Evolutionary conservation across 2,113 vertebrate genomes (phyloP), one percentile per base, ranked within the genome.

Genomic region (Rallus limicola): DNA sequence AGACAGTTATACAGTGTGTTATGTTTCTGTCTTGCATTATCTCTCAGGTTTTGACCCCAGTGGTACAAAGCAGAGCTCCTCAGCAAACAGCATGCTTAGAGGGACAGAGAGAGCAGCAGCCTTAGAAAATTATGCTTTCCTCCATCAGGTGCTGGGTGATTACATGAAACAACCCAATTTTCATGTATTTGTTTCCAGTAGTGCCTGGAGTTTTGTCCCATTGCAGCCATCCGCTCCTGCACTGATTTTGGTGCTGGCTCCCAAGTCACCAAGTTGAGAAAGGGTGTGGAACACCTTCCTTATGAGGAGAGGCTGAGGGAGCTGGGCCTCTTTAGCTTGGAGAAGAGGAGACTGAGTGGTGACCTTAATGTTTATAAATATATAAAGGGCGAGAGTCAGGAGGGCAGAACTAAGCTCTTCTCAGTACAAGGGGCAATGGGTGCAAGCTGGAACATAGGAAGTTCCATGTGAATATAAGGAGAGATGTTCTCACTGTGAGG

Each of bases 21-120:
- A 10, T 26, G 14, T 84, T 89, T 95, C 91, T 92, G 89, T 69
- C 81, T 89, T 84, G 40, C 65, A 56, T 88, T 90, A 33, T 70
- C n/a, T 86, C 50, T 86, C 72, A 65, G 69, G 65, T 86, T 93
- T 92, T 86, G 80, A 71, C 53, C 48, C 33, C 62, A 68, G 42
- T 65, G 59, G 36, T 75, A 58, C 50, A 79, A 78, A 81, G 46
- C 69, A 94, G 86, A 93, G 28, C 21, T 84, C 52, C 50, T 83
- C 60, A 63, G 64, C n/a, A 59, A 71, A 60, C 44, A 59, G 5
- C n/a, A 50, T n/a, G 4, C 63, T 62, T 52, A 29, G 31, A 64
- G 34, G 29, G 71, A 65, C 26, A 50, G 42, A n/a, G 14, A 17
- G 19, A 81, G n/a, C 17, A 62, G 44, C 28, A 70, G 36, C 60